Evolutionary conservation across 1,140 invertebrate species (phyloP).

Genomic region (Phortica variegata): DNA sequence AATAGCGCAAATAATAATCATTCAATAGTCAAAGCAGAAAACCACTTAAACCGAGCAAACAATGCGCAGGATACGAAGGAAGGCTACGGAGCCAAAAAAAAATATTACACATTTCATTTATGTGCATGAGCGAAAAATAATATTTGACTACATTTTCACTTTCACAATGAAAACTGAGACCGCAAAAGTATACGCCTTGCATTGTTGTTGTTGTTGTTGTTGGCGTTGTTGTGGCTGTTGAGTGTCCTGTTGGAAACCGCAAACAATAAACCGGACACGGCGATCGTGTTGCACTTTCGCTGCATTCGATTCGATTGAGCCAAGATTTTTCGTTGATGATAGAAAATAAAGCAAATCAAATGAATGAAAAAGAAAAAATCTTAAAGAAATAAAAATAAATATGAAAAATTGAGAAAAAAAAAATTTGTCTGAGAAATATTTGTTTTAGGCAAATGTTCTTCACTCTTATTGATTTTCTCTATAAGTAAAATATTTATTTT

Average conservation of each 20-base stretch:
- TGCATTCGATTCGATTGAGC: no score
- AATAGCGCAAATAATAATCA: background rate
- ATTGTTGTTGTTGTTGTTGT: slow-evolving; percentile 19
- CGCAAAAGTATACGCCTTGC: slow-evolving; percentile 4
- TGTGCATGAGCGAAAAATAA: slow-evolving; percentile 14
- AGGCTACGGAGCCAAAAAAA: slow-evolving; percentile 10
- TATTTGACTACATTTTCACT: slow-evolving; percentile 43
- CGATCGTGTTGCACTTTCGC: slow-evolving; percentile 42
- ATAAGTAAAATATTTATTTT: no score
- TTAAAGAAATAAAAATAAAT: no score
- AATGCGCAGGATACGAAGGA: slow-evolving; percentile 17
- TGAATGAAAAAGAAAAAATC: no score
- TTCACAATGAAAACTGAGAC: slow-evolving; percentile 51
- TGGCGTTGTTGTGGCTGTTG: slow-evolving; percentile 29
- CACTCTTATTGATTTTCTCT: no score
- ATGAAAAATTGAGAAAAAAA: no score
- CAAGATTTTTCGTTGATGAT: no score
- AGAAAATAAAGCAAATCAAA: no score
- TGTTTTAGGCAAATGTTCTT: no score
- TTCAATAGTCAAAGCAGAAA: slow-evolving; percentile 34
- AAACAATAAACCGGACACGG: slow-evolving; percentile 48
- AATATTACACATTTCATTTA: background rate
- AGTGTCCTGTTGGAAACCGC: slow-evolving; percentile 1
- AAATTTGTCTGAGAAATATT: no score
- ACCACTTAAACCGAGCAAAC: slow-evolving; percentile 39